Conservation (phyloP, 2,797 vertebrate genomes). For the Erithacus rubecula region DNA sequence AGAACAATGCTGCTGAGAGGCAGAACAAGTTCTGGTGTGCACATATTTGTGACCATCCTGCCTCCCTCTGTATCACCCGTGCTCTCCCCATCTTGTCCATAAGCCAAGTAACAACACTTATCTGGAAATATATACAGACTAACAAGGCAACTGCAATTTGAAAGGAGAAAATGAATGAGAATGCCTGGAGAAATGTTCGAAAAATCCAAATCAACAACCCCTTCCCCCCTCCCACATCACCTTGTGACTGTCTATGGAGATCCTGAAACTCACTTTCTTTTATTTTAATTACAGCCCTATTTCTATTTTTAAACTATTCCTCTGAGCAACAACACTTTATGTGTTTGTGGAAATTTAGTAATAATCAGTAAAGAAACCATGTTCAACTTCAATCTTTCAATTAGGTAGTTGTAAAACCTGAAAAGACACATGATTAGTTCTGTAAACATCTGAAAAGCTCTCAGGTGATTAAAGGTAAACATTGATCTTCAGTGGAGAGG, state of each 20-base stretch:
- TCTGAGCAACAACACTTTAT: background rate
- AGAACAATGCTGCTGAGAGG: background rate
- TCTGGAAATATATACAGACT: background rate
- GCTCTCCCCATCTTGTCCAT: background rate
- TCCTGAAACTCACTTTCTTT: background rate
- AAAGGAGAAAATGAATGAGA: background rate
- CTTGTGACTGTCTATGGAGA: background rate
- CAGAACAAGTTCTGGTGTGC: background rate
- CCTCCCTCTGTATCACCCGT: background rate
- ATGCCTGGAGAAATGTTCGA: background rate
- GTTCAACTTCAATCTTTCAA: background rate
- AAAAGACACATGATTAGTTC: background rate
- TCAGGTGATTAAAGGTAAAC: background rate
- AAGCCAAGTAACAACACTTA: background rate
- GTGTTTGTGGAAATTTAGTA: background rate
- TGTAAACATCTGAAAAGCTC: background rate
- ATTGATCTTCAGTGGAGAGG: fast-evolving
- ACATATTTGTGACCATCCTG: background rate
- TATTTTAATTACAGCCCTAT: background rate
- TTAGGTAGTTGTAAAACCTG: background rate
- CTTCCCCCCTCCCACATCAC: background rate
- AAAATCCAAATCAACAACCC: background rate
- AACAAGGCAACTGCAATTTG: background rate
- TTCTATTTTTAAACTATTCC: background rate
- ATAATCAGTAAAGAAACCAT: background rate